Evolutionary conservation across 2,888 invertebrate species (phyloP).

Genomic region (Celastrina argiolus): DNA sequence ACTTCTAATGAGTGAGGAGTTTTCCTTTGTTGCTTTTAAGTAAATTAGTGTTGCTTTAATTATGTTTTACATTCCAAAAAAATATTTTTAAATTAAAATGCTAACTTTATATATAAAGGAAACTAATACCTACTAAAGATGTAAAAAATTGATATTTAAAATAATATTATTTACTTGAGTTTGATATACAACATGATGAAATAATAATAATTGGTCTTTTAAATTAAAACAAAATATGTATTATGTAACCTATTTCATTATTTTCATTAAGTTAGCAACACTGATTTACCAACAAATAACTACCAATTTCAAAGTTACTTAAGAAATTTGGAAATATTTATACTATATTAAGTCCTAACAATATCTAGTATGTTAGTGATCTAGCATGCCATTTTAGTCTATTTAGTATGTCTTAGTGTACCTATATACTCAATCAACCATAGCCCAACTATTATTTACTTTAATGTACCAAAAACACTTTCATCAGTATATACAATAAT

Average conservation of each 20-base stretch:
- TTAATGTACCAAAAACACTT: constrained; percentile 47
- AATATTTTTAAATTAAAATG: neutral
- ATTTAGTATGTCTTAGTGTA: constrained; percentile 46
- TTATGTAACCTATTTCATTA: too few relatives aligned
- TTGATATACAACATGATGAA: neutral
- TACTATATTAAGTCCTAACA: constrained; percentile 37
- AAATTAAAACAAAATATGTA: constrained; percentile 23
- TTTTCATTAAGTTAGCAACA: constrained; percentile 64
- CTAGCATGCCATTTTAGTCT: constrained; percentile 67
- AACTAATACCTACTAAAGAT: neutral
- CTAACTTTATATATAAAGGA: neutral
- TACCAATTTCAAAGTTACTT: constrained; percentile 44
- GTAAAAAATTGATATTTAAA: too few relatives aligned
- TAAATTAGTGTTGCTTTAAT: constrained; percentile 33
- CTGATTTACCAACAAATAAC: constrained; percentile 47
- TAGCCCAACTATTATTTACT: constrained; percentile 60
- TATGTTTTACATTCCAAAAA: neutral
- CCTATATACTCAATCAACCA: constrained; percentile 52
- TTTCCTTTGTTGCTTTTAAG: constrained; percentile 24
- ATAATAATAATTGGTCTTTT: neutral
- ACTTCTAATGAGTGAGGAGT: constrained; percentile 35
- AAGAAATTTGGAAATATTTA: constrained; percentile 34
- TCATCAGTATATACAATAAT: neutral
- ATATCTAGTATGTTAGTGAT: constrained; percentile 61
- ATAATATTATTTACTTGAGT: neutral